Evolutionary conservation across 2,888 invertebrate species (phyloP), one percentile per base, ranked within the genome.

Genomic region (Mesoligia furuncula): DNA sequence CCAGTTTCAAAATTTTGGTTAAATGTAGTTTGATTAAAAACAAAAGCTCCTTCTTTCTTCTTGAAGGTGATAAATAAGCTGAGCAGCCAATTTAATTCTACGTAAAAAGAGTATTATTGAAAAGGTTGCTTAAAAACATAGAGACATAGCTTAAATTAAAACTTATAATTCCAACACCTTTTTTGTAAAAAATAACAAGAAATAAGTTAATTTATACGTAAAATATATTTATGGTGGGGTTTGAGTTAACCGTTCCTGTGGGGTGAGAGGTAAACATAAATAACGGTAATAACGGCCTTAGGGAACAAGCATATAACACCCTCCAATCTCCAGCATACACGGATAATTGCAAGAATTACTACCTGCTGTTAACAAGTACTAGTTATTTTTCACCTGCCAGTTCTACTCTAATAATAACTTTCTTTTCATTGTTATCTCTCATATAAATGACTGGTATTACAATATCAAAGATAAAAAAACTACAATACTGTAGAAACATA

Each of bases 271-370:
- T 86, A 77, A 75, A 79, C 86, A 88, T 92, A 90, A 90, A 90
- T 90, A 91, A 90, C 87, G 87, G 86, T 87, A 87, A 90, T 88
- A 85, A 82, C 79, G 79, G 81, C 85, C 86, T 77, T 72, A 83
- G 86, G 86, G 80, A 81, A 85, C 76, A 64, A 76, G 66, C 65
- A 79, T 72, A 69, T 67, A 74, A 85, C 68, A 71, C 54, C 68
- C 74, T 73, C 70, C 75, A 75, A 88, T 85, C 68, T 74, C 54
- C 64, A 75, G 24, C 48, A 79, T 64, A 81, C 74, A 78, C 39
- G 45, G 66, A 73, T 71, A 85, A 45, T 72, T 54, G 15, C 42
- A 11, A 59, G 59, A 75, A 54, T 59, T 67, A 80, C 70, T 62
- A 77, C 71, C 61, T 27, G 45, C 27, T 54, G 69, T 36, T 75